These are phyloP conservation scores for Sarcophaga variegata DNA, from an alignment of 2,888 invertebrate genomes.

Conservation along the genomic window DNA sequence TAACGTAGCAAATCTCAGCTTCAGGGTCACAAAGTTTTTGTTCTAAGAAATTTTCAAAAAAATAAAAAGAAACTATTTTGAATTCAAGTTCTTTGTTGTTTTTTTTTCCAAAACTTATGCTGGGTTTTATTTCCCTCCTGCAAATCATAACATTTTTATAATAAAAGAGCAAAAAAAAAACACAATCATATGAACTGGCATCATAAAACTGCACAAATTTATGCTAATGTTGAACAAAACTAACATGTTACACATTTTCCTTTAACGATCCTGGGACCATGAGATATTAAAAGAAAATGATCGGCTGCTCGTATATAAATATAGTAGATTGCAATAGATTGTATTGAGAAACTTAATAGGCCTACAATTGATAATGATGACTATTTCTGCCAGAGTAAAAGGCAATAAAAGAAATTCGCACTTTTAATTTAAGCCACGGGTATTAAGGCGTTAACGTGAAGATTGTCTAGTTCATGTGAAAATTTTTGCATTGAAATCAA, in stretches of 20 bases:
- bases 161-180: background rate
- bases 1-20: too few relatives aligned
- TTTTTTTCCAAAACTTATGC: background rate
- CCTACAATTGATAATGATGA: slow-evolving; percentile 56
- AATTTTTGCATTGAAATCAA: slow-evolving; percentile 8
- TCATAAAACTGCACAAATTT: slow-evolving; percentile 73
- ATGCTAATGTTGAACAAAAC: slow-evolving; percentile 80
- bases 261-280: slow-evolving; percentile 41
- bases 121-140: slow-evolving; percentile 25
- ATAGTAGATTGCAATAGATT: slow-evolving; percentile 29
- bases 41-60: too few relatives aligned
- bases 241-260: slow-evolving; percentile 79
- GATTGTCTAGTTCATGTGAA: slow-evolving; percentile 30
- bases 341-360: slow-evolving; percentile 61
- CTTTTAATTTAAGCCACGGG: slow-evolving; percentile 7
- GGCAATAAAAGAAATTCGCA: background rate
- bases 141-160: background rate
- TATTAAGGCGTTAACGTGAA: slow-evolving; percentile 77
- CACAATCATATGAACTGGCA: background rate
- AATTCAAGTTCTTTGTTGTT: background rate
- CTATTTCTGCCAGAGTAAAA: slow-evolving; percentile 24
- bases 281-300: slow-evolving; percentile 53
- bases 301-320: slow-evolving; percentile 27
- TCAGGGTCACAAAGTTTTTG: too few relatives aligned
- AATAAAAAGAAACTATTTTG: too few relatives aligned